These are phyloP conservation scores for Hirtodrosophila alboralis DNA, from an alignment of 2,888 invertebrate species.

Conservation along the genomic window DNA sequence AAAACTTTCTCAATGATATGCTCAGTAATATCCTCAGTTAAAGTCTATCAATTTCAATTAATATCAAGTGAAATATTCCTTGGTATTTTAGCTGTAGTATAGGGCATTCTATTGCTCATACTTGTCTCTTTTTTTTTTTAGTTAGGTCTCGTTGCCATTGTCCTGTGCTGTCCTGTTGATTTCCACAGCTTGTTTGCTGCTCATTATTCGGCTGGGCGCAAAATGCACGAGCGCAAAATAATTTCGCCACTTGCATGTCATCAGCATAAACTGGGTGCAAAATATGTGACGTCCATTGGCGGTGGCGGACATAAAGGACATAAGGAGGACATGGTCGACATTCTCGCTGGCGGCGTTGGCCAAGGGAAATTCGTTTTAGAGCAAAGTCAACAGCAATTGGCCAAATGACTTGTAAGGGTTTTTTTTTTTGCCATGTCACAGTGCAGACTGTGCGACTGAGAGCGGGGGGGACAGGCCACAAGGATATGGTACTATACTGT, in stretches of 20 bases:
- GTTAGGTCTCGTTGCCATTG: constrained; percentile 11
- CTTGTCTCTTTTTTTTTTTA: constrained; percentile 13
- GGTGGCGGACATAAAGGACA: constrained; percentile 5
- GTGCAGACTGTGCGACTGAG: not conserved
- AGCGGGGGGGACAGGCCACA: constrained; percentile 1
- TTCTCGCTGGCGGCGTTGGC: constrained; percentile 26
- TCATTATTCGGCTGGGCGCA: constrained; percentile 79
- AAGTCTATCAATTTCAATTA: too few relatives aligned
- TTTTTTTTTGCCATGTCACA: constrained; percentile 30
- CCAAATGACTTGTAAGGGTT: constrained; percentile 78
- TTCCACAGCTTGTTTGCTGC: constrained; percentile 72
- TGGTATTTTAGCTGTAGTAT: too few relatives aligned
- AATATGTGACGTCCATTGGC: constrained; percentile 72
- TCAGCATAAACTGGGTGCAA: constrained; percentile 82
- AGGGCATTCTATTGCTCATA: too few relatives aligned
- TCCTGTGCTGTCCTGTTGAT: constrained; percentile 34
- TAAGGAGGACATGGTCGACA: constrained; percentile 2
- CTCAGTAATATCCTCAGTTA: too few relatives aligned
- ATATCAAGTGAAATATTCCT: too few relatives aligned
- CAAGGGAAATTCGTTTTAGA: constrained; percentile 70
- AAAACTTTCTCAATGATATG: too few relatives aligned
- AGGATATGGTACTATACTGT: constrained; percentile 15
- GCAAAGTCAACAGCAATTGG: constrained; percentile 81
- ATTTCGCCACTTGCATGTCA: constrained; percentile 81
- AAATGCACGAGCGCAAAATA: constrained; percentile 69